Evolutionary conservation across 2,888 invertebrate species (phyloP).

Genomic region (Andrena haemorrhoa): DNA sequence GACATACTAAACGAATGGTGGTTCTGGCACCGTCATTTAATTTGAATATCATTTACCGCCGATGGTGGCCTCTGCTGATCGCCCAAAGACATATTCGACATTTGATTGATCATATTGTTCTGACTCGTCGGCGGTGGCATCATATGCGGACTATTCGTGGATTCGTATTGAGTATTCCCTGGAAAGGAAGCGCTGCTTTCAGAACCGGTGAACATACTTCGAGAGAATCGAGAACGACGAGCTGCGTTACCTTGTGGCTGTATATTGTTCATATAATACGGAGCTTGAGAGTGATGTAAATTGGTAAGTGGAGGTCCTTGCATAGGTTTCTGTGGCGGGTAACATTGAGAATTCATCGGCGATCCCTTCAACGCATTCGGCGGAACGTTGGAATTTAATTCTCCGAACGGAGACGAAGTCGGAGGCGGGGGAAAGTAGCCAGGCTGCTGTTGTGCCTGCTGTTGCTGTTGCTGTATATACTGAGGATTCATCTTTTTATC

Average conservation of each 20-base stretch:
- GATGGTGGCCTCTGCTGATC: slow-evolving; percentile 74
- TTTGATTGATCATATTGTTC: slow-evolving; percentile 77
- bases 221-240: background rate
- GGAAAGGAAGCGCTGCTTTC: background rate
- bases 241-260: slow-evolving; percentile 53
- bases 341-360: slow-evolving; percentile 62
- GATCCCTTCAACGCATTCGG: slow-evolving; percentile 70
- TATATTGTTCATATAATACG: slow-evolving; percentile 76
- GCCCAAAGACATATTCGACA: slow-evolving; percentile 77
- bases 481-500: slow-evolving; percentile 86
- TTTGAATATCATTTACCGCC: slow-evolving; percentile 58
- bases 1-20: background rate
- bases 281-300: slow-evolving; percentile 70
- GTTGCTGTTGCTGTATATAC: slow-evolving; percentile 83
- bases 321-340: slow-evolving; percentile 71
- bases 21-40: slow-evolving; percentile 4
- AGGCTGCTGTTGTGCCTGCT: slow-evolving; percentile 70
- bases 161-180: slow-evolving; percentile 71
- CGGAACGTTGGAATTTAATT: slow-evolving; percentile 75
- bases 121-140: slow-evolving; percentile 71
- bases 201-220: background rate
- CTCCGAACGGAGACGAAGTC: slow-evolving; percentile 71
- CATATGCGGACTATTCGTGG: slow-evolving; percentile 70
- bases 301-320: slow-evolving; percentile 73
- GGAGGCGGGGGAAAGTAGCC: slow-evolving; percentile 71